These are phyloP conservation scores for Pteropus rufus DNA, from an alignment of 2,797 vertebrate species.

Conservation along the genomic window DNA sequence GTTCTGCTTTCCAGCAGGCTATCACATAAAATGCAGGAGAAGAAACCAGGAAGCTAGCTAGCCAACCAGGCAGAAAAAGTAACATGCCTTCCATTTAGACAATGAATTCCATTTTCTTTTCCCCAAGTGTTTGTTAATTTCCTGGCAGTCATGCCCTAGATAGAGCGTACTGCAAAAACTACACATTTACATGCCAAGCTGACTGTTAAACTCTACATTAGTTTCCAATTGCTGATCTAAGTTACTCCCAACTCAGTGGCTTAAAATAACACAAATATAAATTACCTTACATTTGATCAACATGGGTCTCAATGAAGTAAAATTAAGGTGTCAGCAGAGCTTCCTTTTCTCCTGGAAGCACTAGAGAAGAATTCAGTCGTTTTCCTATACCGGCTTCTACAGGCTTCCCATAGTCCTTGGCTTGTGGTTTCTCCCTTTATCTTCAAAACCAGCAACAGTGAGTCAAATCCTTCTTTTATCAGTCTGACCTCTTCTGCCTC, in stretches of 20 bases:
- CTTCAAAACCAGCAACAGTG: neutral
- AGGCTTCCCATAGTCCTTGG: neutral
- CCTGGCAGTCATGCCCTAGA: slow-evolving; percentile 67
- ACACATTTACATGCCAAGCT: slow-evolving; percentile 54
- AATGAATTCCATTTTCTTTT: slow-evolving; percentile 79
- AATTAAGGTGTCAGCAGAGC: neutral
- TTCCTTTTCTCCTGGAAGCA: neutral
- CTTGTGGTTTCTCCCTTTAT: neutral
- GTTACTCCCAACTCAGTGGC: neutral
- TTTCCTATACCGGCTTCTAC: neutral
- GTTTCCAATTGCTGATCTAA: neutral
- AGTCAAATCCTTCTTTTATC: neutral
- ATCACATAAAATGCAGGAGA: slow-evolving; percentile 65
- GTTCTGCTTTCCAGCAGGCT: slow-evolving; percentile 72
- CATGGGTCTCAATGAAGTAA: neutral
- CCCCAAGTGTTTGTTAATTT: slow-evolving; percentile 68
- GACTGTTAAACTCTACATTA: slow-evolving; percentile 23
- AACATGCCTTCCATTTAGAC: slow-evolving; percentile 55
- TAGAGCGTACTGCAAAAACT: slow-evolving; percentile 75
- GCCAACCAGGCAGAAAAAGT: slow-evolving; percentile 75
- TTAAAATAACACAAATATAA: neutral
- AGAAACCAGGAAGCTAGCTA: slow-evolving; percentile 76
- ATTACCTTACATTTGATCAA: neutral
- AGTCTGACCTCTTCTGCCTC: neutral
- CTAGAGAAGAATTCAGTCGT: neutral